Evolutionary conservation across 2,113 vertebrate genomes (phyloP), one percentile per base, ranked within the genome.

Genomic region (Salminus brasiliensis): DNA sequence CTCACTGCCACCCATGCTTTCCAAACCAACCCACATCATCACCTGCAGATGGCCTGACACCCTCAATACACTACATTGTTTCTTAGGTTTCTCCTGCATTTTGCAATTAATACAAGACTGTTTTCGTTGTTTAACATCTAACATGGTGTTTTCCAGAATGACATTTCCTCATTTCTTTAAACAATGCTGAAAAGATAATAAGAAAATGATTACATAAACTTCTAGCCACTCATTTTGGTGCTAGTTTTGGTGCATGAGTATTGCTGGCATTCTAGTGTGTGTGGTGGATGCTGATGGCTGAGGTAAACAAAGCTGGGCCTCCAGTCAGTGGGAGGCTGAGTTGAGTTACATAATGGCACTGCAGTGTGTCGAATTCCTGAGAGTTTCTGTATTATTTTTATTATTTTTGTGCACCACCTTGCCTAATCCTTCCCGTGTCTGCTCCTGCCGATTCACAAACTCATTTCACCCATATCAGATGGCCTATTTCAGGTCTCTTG

Each of bases 301-400:
- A 62, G 78, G 63, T 66, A 81, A 69, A 79, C 74, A 27, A n/a
- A 73, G 75, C 41, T 71, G 34, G 62, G 59, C 43, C 63, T 85
- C 43, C 49, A 57, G 65, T 68, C 81, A 80, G 84, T 34, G 53
- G 86, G 87, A 83, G 78, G 30, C 76, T 27, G 34, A 62, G 74
- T 81, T 60, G 55, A 55, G 63, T 88, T 89, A 84, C 77, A 84
- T 89, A 91, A 90, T 76, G 18, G 68, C 74, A 27, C 85, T 47
- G 82, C 82, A 78, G 84, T 83, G 45, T 81, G 63, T 80, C 69
- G 21, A 76, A 77, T 80, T 80, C 74, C 57, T 78, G 52, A 29
- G 70, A 72, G 66, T 30, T 68, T 67, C 39, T 52, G 34, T 79
- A 34, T 13, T 2, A 39, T 25, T 63, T 53, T 13, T 23, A 59